Evolutionary conservation across 1,140 invertebrate species (phyloP).

Genomic region (Gonatopus flavifemur): DNA sequence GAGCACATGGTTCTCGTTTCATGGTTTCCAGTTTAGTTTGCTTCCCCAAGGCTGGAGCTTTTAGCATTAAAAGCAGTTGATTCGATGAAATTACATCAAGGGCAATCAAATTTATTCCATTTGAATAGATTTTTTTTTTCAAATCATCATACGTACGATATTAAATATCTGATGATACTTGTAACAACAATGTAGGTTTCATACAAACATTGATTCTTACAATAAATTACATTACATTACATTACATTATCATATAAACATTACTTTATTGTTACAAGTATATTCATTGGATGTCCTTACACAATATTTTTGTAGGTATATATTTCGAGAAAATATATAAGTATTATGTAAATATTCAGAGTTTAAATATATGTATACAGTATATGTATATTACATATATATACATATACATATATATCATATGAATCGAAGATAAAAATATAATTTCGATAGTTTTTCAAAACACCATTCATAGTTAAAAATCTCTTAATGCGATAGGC

Average conservation of each 20-base stretch:
- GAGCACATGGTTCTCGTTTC: slow-evolving; percentile 13
- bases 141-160: slow-evolving; percentile 13
- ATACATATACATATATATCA: slow-evolving; percentile 24
- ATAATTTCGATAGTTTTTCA: slow-evolving; percentile 42
- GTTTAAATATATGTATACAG: slow-evolving; percentile 5
- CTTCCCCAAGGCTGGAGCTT: neutral
- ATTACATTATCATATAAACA: slow-evolving; percentile 3
- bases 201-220: neutral
- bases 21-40: neutral
- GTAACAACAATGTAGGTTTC: slow-evolving; percentile 1
- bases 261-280: slow-evolving; percentile 14
- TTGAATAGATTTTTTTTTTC: neutral
- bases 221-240: neutral
- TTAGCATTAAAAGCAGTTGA: neutral
- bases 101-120: neutral
- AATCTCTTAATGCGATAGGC: slow-evolving; percentile 40
- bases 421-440: slow-evolving; percentile 47
- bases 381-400: too few species aligned
- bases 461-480: slow-evolving; percentile 36
- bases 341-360: slow-evolving; percentile 30
- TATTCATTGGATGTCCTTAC: slow-evolving; percentile 12
- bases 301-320: too few species aligned
- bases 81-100: neutral
- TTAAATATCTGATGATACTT: slow-evolving; percentile 25
- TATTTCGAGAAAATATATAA: slow-evolving; percentile 27